Evolutionary conservation across 2,888 invertebrate species (phyloP).

Genomic region (Timandra comae): DNA sequence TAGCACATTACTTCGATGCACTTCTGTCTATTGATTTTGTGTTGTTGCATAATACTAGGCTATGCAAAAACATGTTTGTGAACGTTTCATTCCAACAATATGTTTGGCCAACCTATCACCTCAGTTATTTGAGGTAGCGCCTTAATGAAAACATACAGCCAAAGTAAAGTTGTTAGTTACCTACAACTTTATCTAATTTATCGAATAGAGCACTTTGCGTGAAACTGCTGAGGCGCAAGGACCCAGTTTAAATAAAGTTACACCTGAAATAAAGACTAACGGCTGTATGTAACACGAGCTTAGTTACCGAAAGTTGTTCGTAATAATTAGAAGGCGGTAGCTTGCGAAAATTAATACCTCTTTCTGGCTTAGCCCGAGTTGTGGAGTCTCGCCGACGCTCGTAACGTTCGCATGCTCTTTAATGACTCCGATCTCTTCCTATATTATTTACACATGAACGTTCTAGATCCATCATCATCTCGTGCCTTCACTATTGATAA

Average conservation of each 20-base stretch:
- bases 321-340: slow-evolving; percentile 55
- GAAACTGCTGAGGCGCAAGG: slow-evolving; percentile 5
- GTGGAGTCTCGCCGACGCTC: slow-evolving; percentile 11
- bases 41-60: no score
- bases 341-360: slow-evolving; percentile 58
- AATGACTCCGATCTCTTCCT: slow-evolving; percentile 8
- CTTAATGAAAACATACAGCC: no score
- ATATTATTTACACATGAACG: slow-evolving; percentile 2
- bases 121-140: slow-evolving; percentile 1
- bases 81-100: no score
- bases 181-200: no score
- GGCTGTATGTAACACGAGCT: slow-evolving; percentile 53
- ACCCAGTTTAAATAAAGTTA: slow-evolving; percentile 37
- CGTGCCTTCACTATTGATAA: no score
- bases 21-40: no score
- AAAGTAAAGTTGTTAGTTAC: no score
- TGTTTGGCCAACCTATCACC: slow-evolving; percentile 2
- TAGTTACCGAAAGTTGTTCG: slow-evolving; percentile 52
- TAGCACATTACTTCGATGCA: no score
- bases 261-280: slow-evolving; percentile 44
- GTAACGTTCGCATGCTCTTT: slow-evolving; percentile 10
- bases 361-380: slow-evolving; percentile 34
- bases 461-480: no score
- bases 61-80: no score
- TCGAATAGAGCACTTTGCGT: not conserved